Conservation (phyloP, 2,888 invertebrate genomes). For the Odontomyia ornata region DNA sequence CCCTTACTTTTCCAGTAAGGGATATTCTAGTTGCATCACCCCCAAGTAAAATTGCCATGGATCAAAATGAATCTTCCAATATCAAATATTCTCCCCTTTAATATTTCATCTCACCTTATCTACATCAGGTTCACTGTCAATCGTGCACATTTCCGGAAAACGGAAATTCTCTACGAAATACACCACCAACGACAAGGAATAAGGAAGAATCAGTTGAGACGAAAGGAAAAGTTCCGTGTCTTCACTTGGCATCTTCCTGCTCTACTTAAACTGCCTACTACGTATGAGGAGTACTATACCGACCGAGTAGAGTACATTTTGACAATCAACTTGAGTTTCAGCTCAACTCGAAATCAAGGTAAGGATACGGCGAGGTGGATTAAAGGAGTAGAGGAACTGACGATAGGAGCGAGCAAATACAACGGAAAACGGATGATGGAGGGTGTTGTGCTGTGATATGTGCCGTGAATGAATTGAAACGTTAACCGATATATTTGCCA, state of each 20-base stretch:
- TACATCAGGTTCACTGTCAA: not conserved
- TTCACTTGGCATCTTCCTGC: too few relatives aligned
- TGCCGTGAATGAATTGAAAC: constrained; percentile 42
- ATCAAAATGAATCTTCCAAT: too few relatives aligned
- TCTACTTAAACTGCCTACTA: too few relatives aligned
- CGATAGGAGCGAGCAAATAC: not conserved
- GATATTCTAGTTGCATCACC: too few relatives aligned
- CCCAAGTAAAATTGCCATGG: too few relatives aligned
- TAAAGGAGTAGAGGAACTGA: not conserved
- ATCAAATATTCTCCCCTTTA: too few relatives aligned
- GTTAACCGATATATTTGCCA: constrained; percentile 43
- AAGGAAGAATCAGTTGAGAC: too few relatives aligned
- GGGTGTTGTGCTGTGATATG: constrained; percentile 39
- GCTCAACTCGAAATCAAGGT: constrained; percentile 7
- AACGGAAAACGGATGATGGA: constrained; percentile 5
- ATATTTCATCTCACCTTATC: too few relatives aligned
- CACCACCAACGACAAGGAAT: not conserved
- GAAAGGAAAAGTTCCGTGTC: not conserved
- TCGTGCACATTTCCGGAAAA: constrained; percentile 15
- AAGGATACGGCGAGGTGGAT: not conserved
- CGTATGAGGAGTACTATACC: too few relatives aligned
- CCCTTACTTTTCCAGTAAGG: too few relatives aligned
- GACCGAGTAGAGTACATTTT: constrained; percentile 4
- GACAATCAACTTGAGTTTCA: constrained; percentile 23
- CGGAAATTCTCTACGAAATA: constrained; percentile 22